Base-by-base conservation (phyloP, 2,113 vertebrate genomes). In the Trichechus manatus region DNA sequence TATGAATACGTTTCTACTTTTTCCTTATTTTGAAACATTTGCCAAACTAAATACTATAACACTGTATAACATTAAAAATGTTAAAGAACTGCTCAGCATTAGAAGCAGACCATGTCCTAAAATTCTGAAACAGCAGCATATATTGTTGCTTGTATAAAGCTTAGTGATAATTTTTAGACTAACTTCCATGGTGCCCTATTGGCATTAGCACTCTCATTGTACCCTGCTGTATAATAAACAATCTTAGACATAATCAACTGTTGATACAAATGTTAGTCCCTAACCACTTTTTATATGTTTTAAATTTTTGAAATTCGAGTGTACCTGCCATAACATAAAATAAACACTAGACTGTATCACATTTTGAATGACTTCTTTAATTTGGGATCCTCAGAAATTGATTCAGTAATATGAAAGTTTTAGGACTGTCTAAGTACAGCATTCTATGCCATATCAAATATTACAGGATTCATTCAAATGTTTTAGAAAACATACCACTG, bases 201-300 rank as follows among this genome's bases (percentile, higher is more conserved):
- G 98, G 98, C 99, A 98, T 99, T 98, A 98, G 98, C 99, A 99
- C 98, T 98, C 98, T 98, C 98, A 98, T 99, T 99, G 98, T 99
- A 98, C 96, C 98, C 98, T 98, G 98, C 98, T 99, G 99, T 99
- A 99, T 98, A 98, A 98, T 99, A 99, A 99, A 99, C 97, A 98
- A 98, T 99, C 99, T 98, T 98, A 99, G 97, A 98, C 99, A 98
- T 98, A 99, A 99, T 99, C 99, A 99, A 98, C 98, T 99, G 98
- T 99, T 99, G 99, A 99, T 99, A 99, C 80, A 99, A 98, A 98
- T 98, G 98, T 99, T 99, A 98, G 98, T 98, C 99, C 98, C 98
- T 99, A 99, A 99, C 98, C 98, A 98, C 99, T 99, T 99, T 99
- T 99, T 99, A 99, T 99, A 99, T 99, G 99, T 99, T 99, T 99